phyloP scores from a whole-genome alignment of 2,888 invertebrate genomes.

The Dryobota labecula region DNA sequence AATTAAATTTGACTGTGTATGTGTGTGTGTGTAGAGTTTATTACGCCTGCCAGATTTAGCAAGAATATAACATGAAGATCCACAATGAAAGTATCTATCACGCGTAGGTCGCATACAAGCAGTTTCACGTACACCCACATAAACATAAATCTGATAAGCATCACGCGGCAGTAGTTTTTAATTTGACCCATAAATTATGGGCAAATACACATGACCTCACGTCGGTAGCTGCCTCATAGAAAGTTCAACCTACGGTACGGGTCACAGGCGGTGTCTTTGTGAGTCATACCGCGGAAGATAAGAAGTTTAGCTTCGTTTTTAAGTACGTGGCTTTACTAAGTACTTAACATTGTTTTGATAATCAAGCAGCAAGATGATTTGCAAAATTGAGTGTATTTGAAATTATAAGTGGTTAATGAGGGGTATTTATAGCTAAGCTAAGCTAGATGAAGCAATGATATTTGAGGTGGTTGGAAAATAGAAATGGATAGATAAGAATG shows the following conservation, averaged over 20 bases:
- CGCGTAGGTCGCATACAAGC: conserved; percentile 43
- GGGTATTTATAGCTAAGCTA: too few relatives aligned
- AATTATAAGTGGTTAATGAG: too few relatives aligned
- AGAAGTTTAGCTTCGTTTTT: conserved; percentile 42
- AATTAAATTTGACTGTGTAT: too few relatives aligned
- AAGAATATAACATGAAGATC: conserved; percentile 22
- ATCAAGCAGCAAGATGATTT: background rate
- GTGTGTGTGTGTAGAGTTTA: too few relatives aligned
- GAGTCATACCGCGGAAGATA: conserved; percentile 35
- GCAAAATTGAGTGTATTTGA: background rate
- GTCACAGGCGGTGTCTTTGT: conserved; percentile 66
- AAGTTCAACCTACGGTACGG: conserved; percentile 63
- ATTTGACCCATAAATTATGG: conserved; percentile 64
- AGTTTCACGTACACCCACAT: conserved; percentile 49
- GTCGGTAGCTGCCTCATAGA: conserved; percentile 68
- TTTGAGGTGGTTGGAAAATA: background rate
- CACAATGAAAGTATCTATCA: conserved; percentile 39
- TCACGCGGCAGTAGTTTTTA: conserved; percentile 60
- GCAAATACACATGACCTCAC: conserved; percentile 63
- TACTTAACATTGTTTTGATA: background rate
- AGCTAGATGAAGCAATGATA: background rate
- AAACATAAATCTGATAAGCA: conserved; percentile 33
- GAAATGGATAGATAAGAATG: background rate
- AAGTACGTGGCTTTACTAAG: conserved; percentile 11
- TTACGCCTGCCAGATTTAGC: background rate